Base-by-base conservation (phyloP, 2,797 vertebrate genomes). In the Syngnathus acus region DNA sequence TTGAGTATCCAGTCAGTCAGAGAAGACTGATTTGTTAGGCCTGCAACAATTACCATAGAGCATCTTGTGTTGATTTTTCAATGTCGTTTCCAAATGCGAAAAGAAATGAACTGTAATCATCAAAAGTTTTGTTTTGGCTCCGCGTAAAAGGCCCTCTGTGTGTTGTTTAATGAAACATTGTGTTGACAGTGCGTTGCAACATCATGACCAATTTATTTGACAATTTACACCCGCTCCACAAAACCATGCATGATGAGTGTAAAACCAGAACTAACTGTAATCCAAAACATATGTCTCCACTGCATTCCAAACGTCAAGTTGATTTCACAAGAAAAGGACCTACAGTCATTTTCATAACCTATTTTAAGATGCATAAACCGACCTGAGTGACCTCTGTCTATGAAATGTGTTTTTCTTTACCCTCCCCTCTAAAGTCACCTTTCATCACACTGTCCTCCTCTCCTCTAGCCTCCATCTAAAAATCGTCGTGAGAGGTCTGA, bases 401-500 rank as follows among this genome's bases (percentile, higher is more conserved):
- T 26, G 8, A 37, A 45, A 64, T 64, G 43, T 17, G 21, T 42
- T 17, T 23, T 21, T 9, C 13, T 55, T 55, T 32, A 13, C 10
- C 14, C 45, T n/a, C n/a, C n/a, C 21, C 42, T 14, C 6, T 50
- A 19, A 26, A 55, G 54, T 37, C 54, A 57, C 54, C 11, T 60
- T 39, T 53, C n/a, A 40, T 39, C 58, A 40, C 16, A 39, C 9
- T 21, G 37, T 48, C 47, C 50, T 9, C 37, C 32, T 62, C 45
- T 73, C 85, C 68, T 88, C 70, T 87, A 99, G 97, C 97, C 97
- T 48, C 95, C 97, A 17, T 99, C 97, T 64, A 99, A 99, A 92
- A 99, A 98, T 87, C 95, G 97, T 57, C 92, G 97, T 75, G 97
- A 99, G 87, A 92, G 97, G 88, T 97, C 95, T 68, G 97, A 99